Conservation (phyloP, 2,888 invertebrate genomes). For the Acrocyrtus sp. region DNA sequence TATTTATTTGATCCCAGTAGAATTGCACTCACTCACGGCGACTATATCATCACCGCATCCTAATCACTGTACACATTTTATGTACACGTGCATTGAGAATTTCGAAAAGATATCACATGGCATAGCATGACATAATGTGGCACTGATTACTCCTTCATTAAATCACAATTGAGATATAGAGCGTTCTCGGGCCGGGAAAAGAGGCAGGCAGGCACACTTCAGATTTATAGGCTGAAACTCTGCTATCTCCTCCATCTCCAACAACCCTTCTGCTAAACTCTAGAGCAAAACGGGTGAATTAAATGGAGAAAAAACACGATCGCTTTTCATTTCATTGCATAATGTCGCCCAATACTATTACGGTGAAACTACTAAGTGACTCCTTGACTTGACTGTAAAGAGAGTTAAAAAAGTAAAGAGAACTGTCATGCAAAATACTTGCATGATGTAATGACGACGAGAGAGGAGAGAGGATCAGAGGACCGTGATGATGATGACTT, state of each 20-base stretch:
- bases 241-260: no score
- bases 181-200: no score
- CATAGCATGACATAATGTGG: slow-evolving; percentile 24
- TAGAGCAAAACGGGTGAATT: not conserved
- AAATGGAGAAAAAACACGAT: not conserved
- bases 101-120: slow-evolving; percentile 22
- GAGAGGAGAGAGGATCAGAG: no score
- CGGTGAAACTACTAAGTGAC: not conserved
- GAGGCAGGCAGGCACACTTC: slow-evolving; percentile 23
- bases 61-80: no score
- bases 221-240: slow-evolving; percentile 11
- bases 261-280: not conserved
- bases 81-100: slow-evolving; percentile 23
- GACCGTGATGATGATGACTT: slow-evolving; percentile 14
- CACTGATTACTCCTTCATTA: slow-evolving; percentile 20
- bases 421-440: not conserved
- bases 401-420: slow-evolving; percentile 4
- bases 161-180: slow-evolving; percentile 21
- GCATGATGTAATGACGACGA: slow-evolving; percentile 21
- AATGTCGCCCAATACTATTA: not conserved
- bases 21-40: no score
- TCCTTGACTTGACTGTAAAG: no score
- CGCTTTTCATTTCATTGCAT: not conserved
- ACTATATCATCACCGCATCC: no score
- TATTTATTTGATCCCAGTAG: no score